Base-by-base conservation (phyloP, 1,140 invertebrate species). In the Bombus superbus region DNA sequence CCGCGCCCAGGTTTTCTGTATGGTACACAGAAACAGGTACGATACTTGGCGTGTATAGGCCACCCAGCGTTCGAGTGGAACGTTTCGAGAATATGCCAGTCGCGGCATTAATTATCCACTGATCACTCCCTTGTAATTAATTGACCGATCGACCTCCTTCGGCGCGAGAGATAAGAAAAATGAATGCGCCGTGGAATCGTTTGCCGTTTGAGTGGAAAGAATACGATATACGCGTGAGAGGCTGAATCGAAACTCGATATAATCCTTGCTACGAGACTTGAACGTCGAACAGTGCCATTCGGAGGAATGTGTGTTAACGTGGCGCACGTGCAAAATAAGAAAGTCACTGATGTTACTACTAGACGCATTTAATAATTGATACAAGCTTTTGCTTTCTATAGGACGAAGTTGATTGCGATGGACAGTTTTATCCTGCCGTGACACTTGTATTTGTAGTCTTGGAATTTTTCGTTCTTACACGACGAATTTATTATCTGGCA, bases 101-200 rank as follows among this genome's bases (percentile, higher is more conserved):
- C 22, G 25, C 64, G 11, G 76, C 73, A 89, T 87, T 88, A 87
- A 88, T 89, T 89, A 89, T 85, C 78, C 75, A 77, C 44, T 82
- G 87, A 88, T 88, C 86, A 68, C 81, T 80, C 47, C 81, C 47
- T 62, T 81, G 81, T 85, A 85, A 88, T 89, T 88, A 89, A 89
- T 89, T 80, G 87, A 89, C 62, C 86, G 76, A 85, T 88, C 87
- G 77, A 75, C 76, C 77, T 69, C 81, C 75, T 88, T 88, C 66
- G 72, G 80, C 38, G 75, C 75, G 68, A 44, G 69, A 42, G 80
- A 87, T 88, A 84, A 83, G 53, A 84, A 83, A 83, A 87, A 87
- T 87, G 3, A 74, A 87, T 53, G 32, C 44, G 42, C n/a, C 18
- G 38, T 6, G 62, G 22, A 40, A 69, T 40, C 80, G 44, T 38